These are phyloP conservation scores for Nephrocerus scutellatus DNA, from an alignment of 2,888 invertebrate species.

Conservation along the genomic window DNA sequence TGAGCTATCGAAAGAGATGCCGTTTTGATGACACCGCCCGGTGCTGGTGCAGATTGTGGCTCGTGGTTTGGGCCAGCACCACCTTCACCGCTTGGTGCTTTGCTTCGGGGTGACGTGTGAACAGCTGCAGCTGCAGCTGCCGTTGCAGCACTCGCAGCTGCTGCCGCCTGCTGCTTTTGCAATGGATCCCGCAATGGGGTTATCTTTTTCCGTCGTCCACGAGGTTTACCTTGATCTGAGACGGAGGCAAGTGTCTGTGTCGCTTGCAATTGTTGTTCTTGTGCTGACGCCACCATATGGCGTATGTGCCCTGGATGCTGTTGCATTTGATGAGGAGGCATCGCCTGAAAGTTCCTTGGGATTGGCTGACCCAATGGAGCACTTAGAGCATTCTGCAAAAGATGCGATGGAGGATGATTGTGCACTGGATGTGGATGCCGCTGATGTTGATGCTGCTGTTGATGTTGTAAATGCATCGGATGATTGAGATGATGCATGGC, in stretches of 20 bases:
- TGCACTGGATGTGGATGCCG: conserved; percentile 30
- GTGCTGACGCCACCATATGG: no score
- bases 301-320: conserved; percentile 25
- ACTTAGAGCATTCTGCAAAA: conserved; percentile 41
- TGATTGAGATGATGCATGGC: conserved; percentile 23
- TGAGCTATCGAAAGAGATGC: conserved; percentile 41
- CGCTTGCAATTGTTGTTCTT: no score
- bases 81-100: neutral
- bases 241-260: neutral
- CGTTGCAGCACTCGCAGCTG: conserved; percentile 49
- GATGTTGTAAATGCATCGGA: no score
- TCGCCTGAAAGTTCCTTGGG: conserved; percentile 27
- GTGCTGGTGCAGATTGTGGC: neutral
- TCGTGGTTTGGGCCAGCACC: conserved; percentile 9
- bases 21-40: conserved; percentile 23
- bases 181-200: conserved; percentile 45
- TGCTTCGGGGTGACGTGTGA: conserved; percentile 12
- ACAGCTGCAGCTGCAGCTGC: conserved; percentile 16
- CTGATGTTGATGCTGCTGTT: conserved; percentile 34
- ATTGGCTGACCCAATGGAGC: conserved; percentile 39
- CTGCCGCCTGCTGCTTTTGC: conserved; percentile 51
- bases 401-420: conserved; percentile 31
- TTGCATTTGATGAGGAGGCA: conserved; percentile 22
- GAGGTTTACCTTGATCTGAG: conserved; percentile 40
- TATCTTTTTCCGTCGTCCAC: conserved; percentile 47